Base-by-base conservation (phyloP, 2,888 invertebrate genomes). In the Corythucha ciliata region DNA sequence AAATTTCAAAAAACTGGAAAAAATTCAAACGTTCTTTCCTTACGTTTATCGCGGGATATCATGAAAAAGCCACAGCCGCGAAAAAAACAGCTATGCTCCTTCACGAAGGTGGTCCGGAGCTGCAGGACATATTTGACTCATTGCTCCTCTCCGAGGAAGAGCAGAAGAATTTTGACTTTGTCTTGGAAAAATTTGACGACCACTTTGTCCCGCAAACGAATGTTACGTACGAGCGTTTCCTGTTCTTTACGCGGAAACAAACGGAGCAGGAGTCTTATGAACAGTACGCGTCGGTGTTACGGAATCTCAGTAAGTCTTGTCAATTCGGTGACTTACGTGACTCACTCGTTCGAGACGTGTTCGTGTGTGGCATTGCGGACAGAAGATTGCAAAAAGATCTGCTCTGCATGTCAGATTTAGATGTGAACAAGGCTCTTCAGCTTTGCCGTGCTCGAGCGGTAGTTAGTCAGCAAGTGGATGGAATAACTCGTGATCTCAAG, bases 1-100 rank as follows among this genome's bases (percentile, higher is more conserved):
- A 44, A 22, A 32, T 50, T 41, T 41, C 42, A 12, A 21, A 22
- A n/a, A 50, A 42, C 21, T 50, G 50, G 50, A 42, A 25, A 16
- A 27, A n/a, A 33, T 50, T 44, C 18, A 50, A 34, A 42, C 27
- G 50, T 8, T 12, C n/a, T 18, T 50, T 42, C 24, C 33, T 25
- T n/a, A 42, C 16, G 22, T 50, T 32, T 20, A 25, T 50, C 12
- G 18, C 5, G 36, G 42, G 33, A 3, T 44, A 36, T 40, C 16
- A 39, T 24, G 37, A 36, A 6, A 12, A 3, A 6, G 48, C 40
- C 14, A 26, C 36, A 5, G 51, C 34, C 10, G 37, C 25, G 7
- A 36, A 32, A 25, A 45, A 46, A 22, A 37, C 46, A 14, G 45
- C 26, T 3, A 36, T 46, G 16, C 29, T 51, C 10, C 27, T 51